phyloP scores from a whole-genome alignment of 2,797 vertebrate genomes.

The Enteromius radiatus region DNA sequence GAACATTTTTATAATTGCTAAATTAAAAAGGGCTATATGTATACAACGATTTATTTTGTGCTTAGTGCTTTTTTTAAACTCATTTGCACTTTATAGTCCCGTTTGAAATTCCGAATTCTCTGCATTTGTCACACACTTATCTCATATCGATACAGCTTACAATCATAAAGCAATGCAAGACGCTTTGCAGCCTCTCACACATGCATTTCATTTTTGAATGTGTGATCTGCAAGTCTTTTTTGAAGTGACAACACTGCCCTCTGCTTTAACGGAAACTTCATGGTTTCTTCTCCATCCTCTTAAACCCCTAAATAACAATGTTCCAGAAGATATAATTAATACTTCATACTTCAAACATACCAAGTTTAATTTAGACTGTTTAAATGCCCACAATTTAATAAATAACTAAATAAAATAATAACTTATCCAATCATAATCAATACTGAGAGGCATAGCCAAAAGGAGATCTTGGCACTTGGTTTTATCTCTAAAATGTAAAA shows the following conservation, averaged over 20 bases:
- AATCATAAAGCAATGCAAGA: background rate
- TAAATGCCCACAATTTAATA: background rate
- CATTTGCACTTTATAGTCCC: conserved; percentile 57
- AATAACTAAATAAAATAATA: background rate
- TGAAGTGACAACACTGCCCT: conserved; percentile 37
- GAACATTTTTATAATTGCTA: conserved; percentile 86
- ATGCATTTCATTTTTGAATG: background rate
- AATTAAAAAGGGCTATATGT: conserved; percentile 73
- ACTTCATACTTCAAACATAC: background rate
- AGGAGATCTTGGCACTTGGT: too few species aligned
- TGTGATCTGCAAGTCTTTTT: background rate
- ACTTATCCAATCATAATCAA: background rate
- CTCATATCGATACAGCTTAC: background rate
- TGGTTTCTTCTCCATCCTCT: background rate
- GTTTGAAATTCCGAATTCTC: conserved; percentile 54
- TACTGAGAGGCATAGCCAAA: background rate
- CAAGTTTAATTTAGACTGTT: background rate
- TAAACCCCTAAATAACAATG: background rate
- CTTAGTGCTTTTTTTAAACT: conserved; percentile 58
- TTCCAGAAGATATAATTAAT: background rate
- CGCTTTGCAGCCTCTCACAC: background rate
- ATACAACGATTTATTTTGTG: conserved; percentile 74
- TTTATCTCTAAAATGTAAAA: conserved; percentile 47
- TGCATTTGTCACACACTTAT: conserved; percentile 56
- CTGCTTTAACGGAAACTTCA: conserved; percentile 23